A percentile compares a stretch with the other conserved stretches of the same genome.
Evolutionary conservation across 2,113 vertebrate species (phyloP).

Genomic region (Melospiza georgiana): DNA sequence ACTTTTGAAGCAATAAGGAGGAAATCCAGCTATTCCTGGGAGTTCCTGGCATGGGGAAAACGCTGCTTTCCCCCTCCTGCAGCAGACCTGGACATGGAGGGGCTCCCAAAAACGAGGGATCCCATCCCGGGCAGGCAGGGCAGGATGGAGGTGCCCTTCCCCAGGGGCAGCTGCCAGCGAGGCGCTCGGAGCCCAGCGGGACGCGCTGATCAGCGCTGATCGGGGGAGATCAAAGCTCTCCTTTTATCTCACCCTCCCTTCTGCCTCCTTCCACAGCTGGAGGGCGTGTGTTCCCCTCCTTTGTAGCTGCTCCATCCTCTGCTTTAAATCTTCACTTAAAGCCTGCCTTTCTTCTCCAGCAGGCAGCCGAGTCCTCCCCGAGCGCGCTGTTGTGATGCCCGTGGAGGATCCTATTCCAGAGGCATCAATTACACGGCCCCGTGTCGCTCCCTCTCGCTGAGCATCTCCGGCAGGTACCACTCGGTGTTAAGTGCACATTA

Average conservation of each 20-base stretch:
- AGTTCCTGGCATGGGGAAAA: not conserved
- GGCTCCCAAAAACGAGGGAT: rapidly evolving
- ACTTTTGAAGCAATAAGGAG: not conserved
- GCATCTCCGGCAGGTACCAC: constrained; percentile 42
- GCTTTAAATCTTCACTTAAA: constrained; percentile 60
- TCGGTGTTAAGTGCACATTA: constrained; percentile 52
- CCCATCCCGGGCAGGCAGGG: not conserved
- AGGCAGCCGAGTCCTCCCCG: constrained; percentile 12
- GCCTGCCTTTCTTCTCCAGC: constrained; percentile 51
- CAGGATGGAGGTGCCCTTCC: not conserved
- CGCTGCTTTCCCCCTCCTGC: not conserved
- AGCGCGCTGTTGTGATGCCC: constrained; percentile 19
- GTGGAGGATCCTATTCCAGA: constrained; percentile 42
- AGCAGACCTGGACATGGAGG: not conserved
- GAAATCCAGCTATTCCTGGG: not conserved
- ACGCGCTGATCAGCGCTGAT: constrained; percentile 8
- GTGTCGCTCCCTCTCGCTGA: not conserved
- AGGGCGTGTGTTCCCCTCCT: constrained; percentile 64
- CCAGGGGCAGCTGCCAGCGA: not conserved
- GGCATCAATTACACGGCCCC: constrained; percentile 37
- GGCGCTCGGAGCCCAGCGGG: not conserved
- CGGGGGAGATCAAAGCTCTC: constrained; percentile 47
- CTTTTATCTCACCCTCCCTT: constrained; percentile 59
- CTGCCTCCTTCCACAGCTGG: constrained; percentile 63
- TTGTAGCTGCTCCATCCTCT: constrained; percentile 46